These are phyloP conservation scores for Apotomis betuletana DNA, from an alignment of 2,888 invertebrate species.

Conservation along the genomic window DNA sequence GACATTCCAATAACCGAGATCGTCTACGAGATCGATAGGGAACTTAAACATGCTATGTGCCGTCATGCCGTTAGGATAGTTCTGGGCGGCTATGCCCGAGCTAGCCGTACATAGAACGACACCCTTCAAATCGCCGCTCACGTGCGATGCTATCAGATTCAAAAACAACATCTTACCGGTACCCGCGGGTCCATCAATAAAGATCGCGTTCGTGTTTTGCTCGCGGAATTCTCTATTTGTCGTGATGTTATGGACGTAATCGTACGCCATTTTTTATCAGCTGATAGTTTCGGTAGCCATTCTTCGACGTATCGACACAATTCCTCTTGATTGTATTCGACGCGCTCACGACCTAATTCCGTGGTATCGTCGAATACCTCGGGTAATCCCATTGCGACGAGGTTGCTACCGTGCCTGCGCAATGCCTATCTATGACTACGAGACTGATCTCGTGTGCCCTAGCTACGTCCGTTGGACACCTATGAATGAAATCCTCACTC, in stretches of 20 bases:
- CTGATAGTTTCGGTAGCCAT: background rate
- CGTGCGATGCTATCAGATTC: background rate
- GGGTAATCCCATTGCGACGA: background rate
- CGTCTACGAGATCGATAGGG: conserved; percentile 24
- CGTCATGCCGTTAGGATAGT: conserved; percentile 21
- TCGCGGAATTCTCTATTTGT: conserved; percentile 1
- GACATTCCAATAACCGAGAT: conserved; percentile 22
- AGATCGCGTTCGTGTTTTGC: conserved; percentile 13
- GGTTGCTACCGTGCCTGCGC: conserved; percentile 23
- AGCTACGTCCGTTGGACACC: background rate
- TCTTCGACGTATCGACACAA: background rate
- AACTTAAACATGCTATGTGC: conserved; percentile 32
- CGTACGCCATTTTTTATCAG: background rate
- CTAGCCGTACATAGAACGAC: background rate
- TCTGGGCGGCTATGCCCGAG: conserved; percentile 18
- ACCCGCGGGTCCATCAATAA: conserved; percentile 30
- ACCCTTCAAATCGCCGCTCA: background rate
- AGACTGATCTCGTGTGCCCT: background rate
- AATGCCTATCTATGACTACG: background rate
- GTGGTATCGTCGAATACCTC: conserved; percentile 3
- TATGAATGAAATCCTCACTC: background rate
- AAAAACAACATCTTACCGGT: conserved; percentile 28
- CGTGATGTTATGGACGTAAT: background rate
- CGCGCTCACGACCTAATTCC: background rate
- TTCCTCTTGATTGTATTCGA: conserved; percentile 4